Conservation (phyloP, 2,888 invertebrate genomes). For the Catocala sponsa region DNA sequence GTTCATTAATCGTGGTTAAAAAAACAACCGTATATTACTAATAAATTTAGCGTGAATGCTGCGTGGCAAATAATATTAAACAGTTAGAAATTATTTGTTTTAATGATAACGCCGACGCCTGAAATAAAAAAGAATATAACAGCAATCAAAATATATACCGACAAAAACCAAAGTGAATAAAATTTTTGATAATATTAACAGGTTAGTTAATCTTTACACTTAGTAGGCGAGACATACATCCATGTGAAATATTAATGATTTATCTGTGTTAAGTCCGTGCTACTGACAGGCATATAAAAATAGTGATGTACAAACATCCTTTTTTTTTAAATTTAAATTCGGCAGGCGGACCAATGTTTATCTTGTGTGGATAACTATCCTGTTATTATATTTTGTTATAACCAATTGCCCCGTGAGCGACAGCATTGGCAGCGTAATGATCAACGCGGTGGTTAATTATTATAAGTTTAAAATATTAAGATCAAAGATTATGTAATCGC, state of each 20-base stretch:
- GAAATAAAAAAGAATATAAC: neutral
- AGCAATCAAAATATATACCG: neutral
- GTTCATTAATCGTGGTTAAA: conserved; percentile 13
- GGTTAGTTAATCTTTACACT: too few species aligned
- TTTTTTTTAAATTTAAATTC: too few species aligned
- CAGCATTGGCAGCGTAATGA: conserved; percentile 62
- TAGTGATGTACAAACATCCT: too few species aligned
- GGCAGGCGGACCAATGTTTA: too few species aligned
- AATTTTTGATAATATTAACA: neutral
- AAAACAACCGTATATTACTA: neutral
- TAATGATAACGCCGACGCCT: neutral
- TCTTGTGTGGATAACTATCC: too few species aligned
- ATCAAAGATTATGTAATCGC: too few species aligned
- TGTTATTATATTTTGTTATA: conserved; percentile 6
- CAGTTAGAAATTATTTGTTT: conserved; percentile 5
- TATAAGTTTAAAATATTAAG: too few species aligned
- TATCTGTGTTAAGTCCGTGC: too few species aligned
- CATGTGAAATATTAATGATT: too few species aligned
- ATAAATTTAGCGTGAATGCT: conserved; percentile 6
- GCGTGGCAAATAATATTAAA: neutral
- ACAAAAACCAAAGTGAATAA: neutral
- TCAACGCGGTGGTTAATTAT: conserved; percentile 11
- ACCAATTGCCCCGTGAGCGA: conserved; percentile 58
- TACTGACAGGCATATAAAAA: too few species aligned
- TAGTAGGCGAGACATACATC: too few species aligned